These are phyloP conservation scores for Chorisops tibialis DNA, from an alignment of 2,888 invertebrate genomes.

Conservation along the genomic window DNA sequence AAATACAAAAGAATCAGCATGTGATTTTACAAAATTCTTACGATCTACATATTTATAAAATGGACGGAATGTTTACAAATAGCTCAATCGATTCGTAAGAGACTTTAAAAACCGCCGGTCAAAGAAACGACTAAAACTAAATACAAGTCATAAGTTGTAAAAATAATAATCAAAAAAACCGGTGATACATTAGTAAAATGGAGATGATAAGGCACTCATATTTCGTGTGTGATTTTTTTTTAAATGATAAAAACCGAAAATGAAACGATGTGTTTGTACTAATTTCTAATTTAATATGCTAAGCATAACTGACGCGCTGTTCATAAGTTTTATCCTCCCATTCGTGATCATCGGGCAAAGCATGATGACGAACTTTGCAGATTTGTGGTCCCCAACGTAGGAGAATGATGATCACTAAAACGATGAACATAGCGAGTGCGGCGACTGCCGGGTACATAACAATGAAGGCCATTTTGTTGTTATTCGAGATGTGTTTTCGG, in stretches of 20 bases:
- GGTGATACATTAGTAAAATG: no score
- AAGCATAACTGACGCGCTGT: slow-evolving; percentile 36
- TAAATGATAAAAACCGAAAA: slow-evolving; percentile 1
- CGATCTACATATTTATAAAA: slow-evolving; percentile 10
- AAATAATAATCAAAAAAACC: no score
- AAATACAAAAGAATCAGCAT: slow-evolving; percentile 15
- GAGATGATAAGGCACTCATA: no score
- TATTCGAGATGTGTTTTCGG: not conserved
- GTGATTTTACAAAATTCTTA: slow-evolving; percentile 10
- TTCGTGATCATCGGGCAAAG: slow-evolving; percentile 62
- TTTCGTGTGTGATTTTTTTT: no score
- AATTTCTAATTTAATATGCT: not conserved
- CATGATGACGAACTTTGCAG: slow-evolving; percentile 67
- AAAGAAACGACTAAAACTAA: no score
- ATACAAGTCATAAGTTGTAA: no score
- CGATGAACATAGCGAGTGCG: slow-evolving; percentile 67
- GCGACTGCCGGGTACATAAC: slow-evolving; percentile 76
- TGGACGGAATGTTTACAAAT: slow-evolving; percentile 8
- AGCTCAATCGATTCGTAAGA: no score
- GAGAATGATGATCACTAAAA: slow-evolving; percentile 71
- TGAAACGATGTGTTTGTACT: slow-evolving; percentile 4
- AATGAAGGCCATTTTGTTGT: slow-evolving; percentile 61
- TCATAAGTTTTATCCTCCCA: slow-evolving; percentile 59
- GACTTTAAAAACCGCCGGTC: no score
- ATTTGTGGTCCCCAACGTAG: slow-evolving; percentile 70